Percentiles rank a stretch among this genome's conserved stretches.
These are phyloP conservation scores for Distichodus sexfasciatus DNA, from an alignment of 2,797 vertebrate species.

Conservation along the genomic window DNA sequence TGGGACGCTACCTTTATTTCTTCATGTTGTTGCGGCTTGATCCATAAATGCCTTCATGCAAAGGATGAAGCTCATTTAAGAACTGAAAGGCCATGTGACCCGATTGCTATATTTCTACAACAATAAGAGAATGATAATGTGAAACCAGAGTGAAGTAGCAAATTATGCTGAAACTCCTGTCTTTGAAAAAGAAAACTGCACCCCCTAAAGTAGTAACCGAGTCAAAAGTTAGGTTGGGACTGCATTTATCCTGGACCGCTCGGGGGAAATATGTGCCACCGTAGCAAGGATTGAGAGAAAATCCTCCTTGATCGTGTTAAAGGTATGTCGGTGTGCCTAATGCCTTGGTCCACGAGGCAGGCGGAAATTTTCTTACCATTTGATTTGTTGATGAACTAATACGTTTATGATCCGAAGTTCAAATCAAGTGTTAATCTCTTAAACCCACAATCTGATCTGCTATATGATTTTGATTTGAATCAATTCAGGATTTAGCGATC, in stretches of 20 bases:
- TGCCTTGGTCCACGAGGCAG: too few relatives aligned
- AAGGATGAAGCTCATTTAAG: not conserved
- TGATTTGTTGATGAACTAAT: too few relatives aligned
- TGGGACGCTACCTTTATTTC: constrained; percentile 71
- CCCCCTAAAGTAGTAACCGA: constrained; percentile 62
- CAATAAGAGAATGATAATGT: too few relatives aligned
- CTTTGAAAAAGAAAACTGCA: constrained; percentile 69
- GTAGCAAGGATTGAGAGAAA: constrained; percentile 52
- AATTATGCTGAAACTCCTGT: constrained; percentile 19
- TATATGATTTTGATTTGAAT: too few relatives aligned
- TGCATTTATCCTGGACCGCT: constrained; percentile 62
- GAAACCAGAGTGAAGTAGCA: too few relatives aligned
- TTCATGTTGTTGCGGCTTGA: constrained; percentile 67
- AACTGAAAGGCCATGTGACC: not conserved
- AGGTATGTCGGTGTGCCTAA: too few relatives aligned
- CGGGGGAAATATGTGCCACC: constrained; percentile 50
- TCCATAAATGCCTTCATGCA: constrained; percentile 73
- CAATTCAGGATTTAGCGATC: too few relatives aligned
- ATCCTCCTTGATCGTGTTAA: too few relatives aligned
- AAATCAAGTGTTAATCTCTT: too few relatives aligned
- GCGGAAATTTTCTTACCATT: too few relatives aligned
- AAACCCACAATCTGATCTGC: too few relatives aligned
- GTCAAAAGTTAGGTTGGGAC: constrained; percentile 66
- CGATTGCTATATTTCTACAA: not conserved
- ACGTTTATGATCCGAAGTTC: too few relatives aligned